Base-by-base conservation (phyloP, 1,140 invertebrate species). In the Euwallacea similis region DNA sequence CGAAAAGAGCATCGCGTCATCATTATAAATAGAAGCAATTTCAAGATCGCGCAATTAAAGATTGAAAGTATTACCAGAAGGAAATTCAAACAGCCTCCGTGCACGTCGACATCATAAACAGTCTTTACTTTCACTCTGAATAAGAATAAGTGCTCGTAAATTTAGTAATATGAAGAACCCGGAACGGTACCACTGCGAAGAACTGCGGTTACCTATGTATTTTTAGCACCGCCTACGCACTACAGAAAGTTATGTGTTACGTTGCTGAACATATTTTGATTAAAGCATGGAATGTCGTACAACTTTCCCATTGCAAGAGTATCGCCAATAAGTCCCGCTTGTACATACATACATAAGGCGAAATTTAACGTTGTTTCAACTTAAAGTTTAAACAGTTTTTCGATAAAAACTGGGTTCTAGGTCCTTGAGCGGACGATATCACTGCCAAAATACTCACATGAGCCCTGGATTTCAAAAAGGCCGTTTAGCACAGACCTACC, bases 11-110 rank as follows among this genome's bases (percentile, higher is more conserved):
- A 16, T 33, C 13, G 55, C 55, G 21, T 58, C 55, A 58, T 58
- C 55, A 15, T 33, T n/a, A 6, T 15, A 58, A 58, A 58, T 58
- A 58, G 21, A 58, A 13, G 10, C 21, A 13, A 58, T 58, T 58
- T 58, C 55, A 33, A 58, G 55, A 10, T 58, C 55, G 55, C 60
- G 60, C 21, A 63, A 63, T 63, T 63, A 63, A 63, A 63, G 33
- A 63, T 63, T 63, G 60, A 63, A 63, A 63, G 60, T 63, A 63
- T 11, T 33, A n/a, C 10, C 13, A 11, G 21, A 33, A 58, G 6
- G 21, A 58, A 15, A 10, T 4, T 33, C n/a, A 58, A 58, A 58
- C 55, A 58, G 10, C 21, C n/a, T 58, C 10, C 55, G 21, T 8
- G 50, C 15, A 11, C 11, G 8, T 4, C 21, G 21, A 33, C 21